A percentile compares a stretch with the other conserved stretches of the same genome.
Evolutionary conservation across 2,888 invertebrate genomes (phyloP).

Genomic region (Idaea dimidiata): DNA sequence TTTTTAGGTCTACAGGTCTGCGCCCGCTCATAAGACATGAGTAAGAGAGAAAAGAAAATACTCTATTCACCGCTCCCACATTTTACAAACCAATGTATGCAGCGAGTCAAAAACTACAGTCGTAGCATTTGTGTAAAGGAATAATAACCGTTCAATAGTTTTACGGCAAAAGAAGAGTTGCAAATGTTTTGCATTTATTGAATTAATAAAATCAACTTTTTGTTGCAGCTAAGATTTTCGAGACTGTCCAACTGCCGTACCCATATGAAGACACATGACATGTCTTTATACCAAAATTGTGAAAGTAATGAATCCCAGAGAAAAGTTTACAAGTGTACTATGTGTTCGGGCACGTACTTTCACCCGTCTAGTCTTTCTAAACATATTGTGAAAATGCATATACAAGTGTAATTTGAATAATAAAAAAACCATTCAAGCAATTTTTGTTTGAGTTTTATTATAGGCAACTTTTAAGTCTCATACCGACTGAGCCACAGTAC

Average conservation of each 20-base stretch:
- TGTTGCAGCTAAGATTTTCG: conserved; percentile 55
- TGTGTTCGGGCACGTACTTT: conserved; percentile 61
- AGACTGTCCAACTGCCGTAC: conserved; percentile 50
- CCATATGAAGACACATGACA: conserved; percentile 55
- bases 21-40: too few species aligned
- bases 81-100: too few species aligned
- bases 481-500: too few species aligned
- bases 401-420: conserved; percentile 42
- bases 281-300: conserved; percentile 20
- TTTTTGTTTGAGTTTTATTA: background rate
- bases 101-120: too few species aligned
- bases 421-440: conserved; percentile 16
- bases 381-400: conserved; percentile 64
- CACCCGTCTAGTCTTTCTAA: conserved; percentile 60
- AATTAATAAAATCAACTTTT: conserved; percentile 10
- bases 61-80: too few species aligned
- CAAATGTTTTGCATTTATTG: too few species aligned
- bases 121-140: too few species aligned
- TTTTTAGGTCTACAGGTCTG: too few species aligned
- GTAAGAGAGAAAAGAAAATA: too few species aligned
- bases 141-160: too few species aligned
- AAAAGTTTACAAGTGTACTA: conserved; percentile 57
- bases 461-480: too few species aligned
- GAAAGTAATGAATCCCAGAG: conserved; percentile 16
- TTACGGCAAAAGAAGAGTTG: too few species aligned